Percentiles rank a stretch among this genome's conserved stretches.
These are phyloP conservation scores for Apeltes quadracus DNA, from an alignment of 2,113 vertebrate genomes.

Conservation along the genomic window DNA sequence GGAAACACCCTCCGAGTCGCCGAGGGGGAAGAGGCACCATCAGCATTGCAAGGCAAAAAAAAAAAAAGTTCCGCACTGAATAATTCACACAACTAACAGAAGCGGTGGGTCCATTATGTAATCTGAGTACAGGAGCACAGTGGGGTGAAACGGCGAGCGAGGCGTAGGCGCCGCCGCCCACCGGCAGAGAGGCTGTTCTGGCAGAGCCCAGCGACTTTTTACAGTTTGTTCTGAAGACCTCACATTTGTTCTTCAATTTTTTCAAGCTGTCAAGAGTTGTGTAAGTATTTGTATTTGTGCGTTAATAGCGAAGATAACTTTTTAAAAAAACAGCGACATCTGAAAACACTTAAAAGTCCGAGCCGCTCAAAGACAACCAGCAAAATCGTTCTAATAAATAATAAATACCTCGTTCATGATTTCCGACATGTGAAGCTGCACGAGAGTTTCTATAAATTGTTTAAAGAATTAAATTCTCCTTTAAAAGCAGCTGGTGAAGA, in stretches of 20 bases:
- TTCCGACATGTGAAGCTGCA: conserved; percentile 13
- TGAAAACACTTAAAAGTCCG: conserved; percentile 31
- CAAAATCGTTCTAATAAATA: too few relatives aligned
- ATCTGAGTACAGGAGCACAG: conserved; percentile 55
- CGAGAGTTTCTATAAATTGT: conserved; percentile 21
- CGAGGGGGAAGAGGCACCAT: conserved; percentile 1
- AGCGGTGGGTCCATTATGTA: conserved; percentile 63
- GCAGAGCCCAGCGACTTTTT: conserved; percentile 48
- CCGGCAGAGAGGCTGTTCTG: conserved; percentile 56
- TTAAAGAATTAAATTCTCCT: conserved; percentile 22
- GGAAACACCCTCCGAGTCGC: conserved; percentile 27
- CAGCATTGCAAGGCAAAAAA: conserved; percentile 25
- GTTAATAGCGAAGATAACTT: background rate
- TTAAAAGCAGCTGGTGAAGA: background rate
- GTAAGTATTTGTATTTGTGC: conserved; percentile 17
- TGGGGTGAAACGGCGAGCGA: conserved; percentile 63
- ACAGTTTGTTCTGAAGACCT: conserved; percentile 66
- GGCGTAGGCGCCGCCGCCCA: conserved; percentile 69
- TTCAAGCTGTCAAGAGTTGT: conserved; percentile 37
- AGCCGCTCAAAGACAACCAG: conserved; percentile 6
- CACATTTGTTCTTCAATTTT: conserved; percentile 60
- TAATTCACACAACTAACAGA: conserved; percentile 59
- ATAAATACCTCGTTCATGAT: background rate
- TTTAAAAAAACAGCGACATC: conserved; percentile 26
- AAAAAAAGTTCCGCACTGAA: conserved; percentile 39